Conservation (phyloP, 2,797 vertebrate species). For the Hephaestus fuliginosus region DNA sequence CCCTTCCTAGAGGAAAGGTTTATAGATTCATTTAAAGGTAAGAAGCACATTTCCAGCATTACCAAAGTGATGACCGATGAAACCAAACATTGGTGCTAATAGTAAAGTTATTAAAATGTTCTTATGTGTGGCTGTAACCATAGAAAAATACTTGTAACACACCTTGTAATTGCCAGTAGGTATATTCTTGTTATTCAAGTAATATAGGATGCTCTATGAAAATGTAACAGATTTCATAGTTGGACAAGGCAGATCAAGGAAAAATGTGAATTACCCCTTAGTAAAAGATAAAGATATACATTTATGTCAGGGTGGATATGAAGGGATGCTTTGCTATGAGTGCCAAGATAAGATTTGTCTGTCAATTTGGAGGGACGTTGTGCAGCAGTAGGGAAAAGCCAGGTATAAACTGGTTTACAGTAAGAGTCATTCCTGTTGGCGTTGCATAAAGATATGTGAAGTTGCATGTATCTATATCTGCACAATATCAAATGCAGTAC, state of each 20-base stretch:
- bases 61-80: background rate
- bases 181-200: background rate
- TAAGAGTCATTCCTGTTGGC: no score
- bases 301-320: background rate
- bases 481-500: no score
- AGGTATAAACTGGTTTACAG: no score
- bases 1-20: conserved; percentile 44
- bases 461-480: no score
- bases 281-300: background rate
- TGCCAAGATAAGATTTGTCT: no score
- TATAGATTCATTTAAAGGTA: conserved; percentile 61
- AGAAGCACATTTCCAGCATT: background rate
- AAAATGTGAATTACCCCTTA: background rate
- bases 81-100: background rate
- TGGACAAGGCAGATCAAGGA: background rate
- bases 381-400: no score
- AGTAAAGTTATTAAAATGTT: background rate
- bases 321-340: background rate
- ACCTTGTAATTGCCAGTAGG: no score
- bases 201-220: background rate
- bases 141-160: background rate
- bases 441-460: no score
- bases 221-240: background rate
- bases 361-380: no score
- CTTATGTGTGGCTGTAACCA: background rate